Evolutionary conservation across 2,888 invertebrate species (phyloP), one percentile per base, ranked within the genome.

Genomic region (Beris chalybata): DNA sequence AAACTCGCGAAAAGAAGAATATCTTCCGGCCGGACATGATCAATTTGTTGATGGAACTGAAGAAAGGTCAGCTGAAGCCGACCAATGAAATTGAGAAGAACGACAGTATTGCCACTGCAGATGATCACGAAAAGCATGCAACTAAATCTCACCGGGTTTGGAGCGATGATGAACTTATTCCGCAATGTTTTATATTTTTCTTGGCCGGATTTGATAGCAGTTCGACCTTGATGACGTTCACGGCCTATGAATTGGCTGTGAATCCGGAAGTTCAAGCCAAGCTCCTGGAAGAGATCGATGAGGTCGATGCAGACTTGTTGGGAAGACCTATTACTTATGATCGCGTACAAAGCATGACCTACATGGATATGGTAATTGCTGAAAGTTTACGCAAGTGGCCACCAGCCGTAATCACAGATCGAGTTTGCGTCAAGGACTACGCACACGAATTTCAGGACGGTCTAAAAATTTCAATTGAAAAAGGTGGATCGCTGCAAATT

Each of bases 291-390:
- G 85, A 86, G 75, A 82, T 86, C 32, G 81, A 76, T 52, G 80
- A 82, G 12, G 74, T 77, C 12, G 73, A 81, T 2, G 70, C 66
- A 0, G 79, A 77, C 43, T 31, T 70, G 1, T 76, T 76, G 30
- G 76, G 77, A 0, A 82, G 80, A 4, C 79, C 79, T 22, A 74
- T 86, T 0, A 81, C 79, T 55, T 87, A 85, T 69, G 84, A 83
- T 32, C 78, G 79, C 1, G 75, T 87, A 0, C 79, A 82, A 66
- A 80, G 78, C 31, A 83, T 87, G 85, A 80, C 81, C 22, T 87
- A 87, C 67, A 74, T 87, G 79, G 87, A 87, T 66, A 85, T 85
- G 85, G 84, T 87, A 0, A 74, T 86, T 0, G 84, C 85, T 72
- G 85, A 85, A 72, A 66, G 79, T 0, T 72, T 85, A 7, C 74